Base-by-base conservation (phyloP, 2,797 vertebrate genomes). In the Hybognathus amarus region DNA sequence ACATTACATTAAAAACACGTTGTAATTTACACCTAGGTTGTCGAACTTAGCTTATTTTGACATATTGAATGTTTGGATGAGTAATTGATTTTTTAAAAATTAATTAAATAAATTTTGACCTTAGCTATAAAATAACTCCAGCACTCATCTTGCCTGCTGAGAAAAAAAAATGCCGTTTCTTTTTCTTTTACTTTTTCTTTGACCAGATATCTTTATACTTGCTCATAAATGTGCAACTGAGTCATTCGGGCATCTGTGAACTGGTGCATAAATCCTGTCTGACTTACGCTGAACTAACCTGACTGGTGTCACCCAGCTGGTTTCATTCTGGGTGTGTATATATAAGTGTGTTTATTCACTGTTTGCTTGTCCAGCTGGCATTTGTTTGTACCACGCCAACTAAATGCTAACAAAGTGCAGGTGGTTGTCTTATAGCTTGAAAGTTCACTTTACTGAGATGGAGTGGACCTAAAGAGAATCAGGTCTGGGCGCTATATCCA, bases 321-420 rank as follows among this genome's bases (percentile, higher is more conserved):
- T 75, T 68, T 86, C 27, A 38, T 83, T 83, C 42, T 78, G 71
- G 80, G 63, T 86, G 78, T 27, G 78, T 27, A 45, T 33, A 73
- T 76, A 59, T 70, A 70, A 22, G 82, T 87, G 59, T 85, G 45
- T 38, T 73, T 73, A 27, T 64, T 77, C 81, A 42, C 86, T 83
- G 77, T 85, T 69, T 61, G 85, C 80, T 69, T 59, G 71, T 84
- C 84, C 82, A 85, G 83, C 81, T 87, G 83, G 63, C 64, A 69
- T 78, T 68, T 47, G 66, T 87, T 84, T 84, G 50, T 64, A 40
- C 69, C 70, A 83, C 82, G 45, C 38, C 76, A 79, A 84, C 85
- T 68, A 85, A 86, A 81, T 82, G 27, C n/a, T 83, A 83, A 89
- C 88, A 61, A 87, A 87, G 84, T 70, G 71, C 81, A 87, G 81